phyloP scores from a whole-genome alignment of 2,797 vertebrate genomes.

The Tenualosa ilisha region DNA sequence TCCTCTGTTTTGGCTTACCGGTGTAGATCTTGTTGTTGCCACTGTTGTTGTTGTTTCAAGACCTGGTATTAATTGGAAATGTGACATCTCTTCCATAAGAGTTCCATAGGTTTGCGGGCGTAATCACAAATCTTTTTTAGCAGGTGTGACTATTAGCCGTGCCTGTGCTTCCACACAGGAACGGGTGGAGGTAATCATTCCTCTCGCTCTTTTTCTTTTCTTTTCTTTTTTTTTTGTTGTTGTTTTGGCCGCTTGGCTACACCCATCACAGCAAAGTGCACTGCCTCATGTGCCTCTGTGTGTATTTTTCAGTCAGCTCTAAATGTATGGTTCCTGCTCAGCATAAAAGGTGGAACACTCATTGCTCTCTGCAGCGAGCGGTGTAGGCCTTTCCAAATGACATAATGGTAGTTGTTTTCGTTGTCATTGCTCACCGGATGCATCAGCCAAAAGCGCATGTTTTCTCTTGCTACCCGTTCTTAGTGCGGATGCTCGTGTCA shows the following conservation, averaged over 20 bases:
- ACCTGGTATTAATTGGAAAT: background rate
- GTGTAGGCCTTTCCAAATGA: conserved; percentile 19
- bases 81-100: background rate
- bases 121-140: conserved; percentile 39
- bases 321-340: conserved; percentile 8
- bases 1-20: background rate
- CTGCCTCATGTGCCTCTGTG: conserved; percentile 10
- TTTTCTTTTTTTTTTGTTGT: background rate
- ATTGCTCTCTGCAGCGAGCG: conserved; percentile 20
- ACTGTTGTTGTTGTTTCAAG: background rate
- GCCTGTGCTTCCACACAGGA: background rate
- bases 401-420: conserved; percentile 35
- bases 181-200: background rate
- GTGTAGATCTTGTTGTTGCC: background rate
- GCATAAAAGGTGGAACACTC: conserved; percentile 30
- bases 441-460: background rate
- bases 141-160: background rate
- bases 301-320: conserved; percentile 8
- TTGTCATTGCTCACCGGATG: conserved; percentile 23
- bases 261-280: conserved; percentile 24
- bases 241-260: background rate
- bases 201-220: background rate
- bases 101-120: background rate
- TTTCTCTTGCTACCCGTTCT: background rate
- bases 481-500: background rate